Evolutionary conservation across 2,888 invertebrate species (phyloP), one percentile per base, ranked within the genome.

Genomic region (Troglohyphantes excavatus): DNA sequence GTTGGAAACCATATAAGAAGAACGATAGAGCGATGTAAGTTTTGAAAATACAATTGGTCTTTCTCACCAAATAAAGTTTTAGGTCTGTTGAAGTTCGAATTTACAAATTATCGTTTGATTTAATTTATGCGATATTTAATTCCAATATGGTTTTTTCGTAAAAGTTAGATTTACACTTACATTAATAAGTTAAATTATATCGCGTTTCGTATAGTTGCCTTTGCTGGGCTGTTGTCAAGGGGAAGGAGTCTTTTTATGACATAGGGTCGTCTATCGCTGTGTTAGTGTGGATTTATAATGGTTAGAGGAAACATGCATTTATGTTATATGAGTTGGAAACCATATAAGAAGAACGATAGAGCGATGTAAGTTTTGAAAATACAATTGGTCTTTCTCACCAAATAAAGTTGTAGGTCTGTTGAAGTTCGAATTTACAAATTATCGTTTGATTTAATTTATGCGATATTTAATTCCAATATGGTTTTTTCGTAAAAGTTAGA

Each of bases 201-300:
- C 70, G 70, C 70, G 68, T 59, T 46, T 29, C n/a, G 23, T 26
- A 68, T 82, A 72, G 82, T 82, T 61, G 53, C 27, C 61, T 29
- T 46, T 61, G 7, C 27, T 59, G 21, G n/a, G 33, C 17, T 65
- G 61, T 21, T 65, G 78, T 72, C 26, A 72, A 61, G 9, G 21
- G 61, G 29, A 61, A 13, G 61, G 65, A 13, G 65, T 23, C 65
- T 65, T 65, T 26, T 23, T 27, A 7, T 13, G 26, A 26, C 7
- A 65, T 65, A 65, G 26, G 26, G 23, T 19, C 65, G 21, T 33
- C 5, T 33, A 33, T 33, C 33, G 33, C 9, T 26, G 65, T 67
- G 23, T 23, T 27, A 19, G 39, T 29, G 33, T n/a, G n/a, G n/a
- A 39, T n/a, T n/a, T 27, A 65, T 27, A 21, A 65, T 65, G 26